These are phyloP conservation scores for Drosophila suzukii DNA, from an alignment of 1,140 invertebrate genomes.

Conservation along the genomic window DNA sequence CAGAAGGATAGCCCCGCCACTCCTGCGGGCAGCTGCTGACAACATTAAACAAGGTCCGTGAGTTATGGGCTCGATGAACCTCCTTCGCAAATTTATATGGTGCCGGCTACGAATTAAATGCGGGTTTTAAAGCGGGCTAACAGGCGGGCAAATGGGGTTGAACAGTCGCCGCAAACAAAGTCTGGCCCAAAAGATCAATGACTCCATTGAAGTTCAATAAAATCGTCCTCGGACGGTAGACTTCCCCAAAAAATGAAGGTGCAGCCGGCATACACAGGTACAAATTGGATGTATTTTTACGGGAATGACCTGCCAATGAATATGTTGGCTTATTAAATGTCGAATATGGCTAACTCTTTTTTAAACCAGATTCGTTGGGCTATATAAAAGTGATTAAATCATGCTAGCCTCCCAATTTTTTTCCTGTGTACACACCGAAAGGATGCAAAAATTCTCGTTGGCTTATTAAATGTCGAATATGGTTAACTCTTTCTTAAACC, in stretches of 20 bases:
- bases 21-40: constrained; percentile 66
- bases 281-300: not conserved
- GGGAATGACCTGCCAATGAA: not conserved
- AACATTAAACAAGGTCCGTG: constrained; percentile 76
- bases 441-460: constrained; percentile 25
- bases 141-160: constrained; percentile 6
- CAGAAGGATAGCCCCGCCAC: constrained; percentile 20
- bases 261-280: constrained; percentile 25
- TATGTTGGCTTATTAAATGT: not conserved
- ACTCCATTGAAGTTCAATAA: constrained; percentile 78
- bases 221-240: constrained; percentile 48
- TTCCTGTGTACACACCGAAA: not conserved
- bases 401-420: not conserved
- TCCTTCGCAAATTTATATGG: constrained; percentile 42
- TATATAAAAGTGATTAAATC: not conserved
- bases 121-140: constrained; percentile 37
- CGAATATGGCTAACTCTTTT: not conserved
- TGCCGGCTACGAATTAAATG: constrained; percentile 55
- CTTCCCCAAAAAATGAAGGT: constrained; percentile 54
- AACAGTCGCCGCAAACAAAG: constrained; percentile 58
- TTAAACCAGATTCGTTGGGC: not conserved
- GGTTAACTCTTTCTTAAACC: not conserved
- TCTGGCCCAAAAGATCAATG: constrained; percentile 75
- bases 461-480: not conserved
- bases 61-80: constrained; percentile 68